Evolutionary conservation across 2,888 invertebrate species (phyloP).

Genomic region (Panzeria rudis): DNA sequence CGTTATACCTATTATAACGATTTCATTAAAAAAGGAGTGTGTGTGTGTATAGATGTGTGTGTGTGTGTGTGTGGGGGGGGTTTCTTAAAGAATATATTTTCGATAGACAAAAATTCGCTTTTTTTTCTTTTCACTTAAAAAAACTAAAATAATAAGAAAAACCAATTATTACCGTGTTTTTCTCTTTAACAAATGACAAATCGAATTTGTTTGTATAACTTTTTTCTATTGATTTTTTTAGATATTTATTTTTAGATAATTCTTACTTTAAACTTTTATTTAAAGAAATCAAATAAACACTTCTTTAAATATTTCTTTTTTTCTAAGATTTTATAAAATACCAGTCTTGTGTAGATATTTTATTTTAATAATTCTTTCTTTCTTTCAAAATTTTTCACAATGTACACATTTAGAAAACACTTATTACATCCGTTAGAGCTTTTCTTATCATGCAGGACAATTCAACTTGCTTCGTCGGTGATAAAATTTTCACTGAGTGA

Average conservation of each 20-base stretch:
- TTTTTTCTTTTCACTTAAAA: constrained; percentile 19
- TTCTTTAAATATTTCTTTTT: constrained; percentile 10
- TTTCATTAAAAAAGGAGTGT: constrained; percentile 25
- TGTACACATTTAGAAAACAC: constrained; percentile 7
- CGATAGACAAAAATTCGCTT: constrained; percentile 30
- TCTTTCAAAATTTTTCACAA: not conserved
- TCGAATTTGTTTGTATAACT: constrained; percentile 65
- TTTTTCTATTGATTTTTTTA: constrained; percentile 72
- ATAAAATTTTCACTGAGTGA: constrained; percentile 82
- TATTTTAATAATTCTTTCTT: constrained; percentile 1
- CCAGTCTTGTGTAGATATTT: not conserved
- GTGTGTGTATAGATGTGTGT: not conserved
- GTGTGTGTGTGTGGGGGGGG: constrained; percentile 3
- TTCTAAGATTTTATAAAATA: not conserved
- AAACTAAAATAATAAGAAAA: constrained; percentile 2
- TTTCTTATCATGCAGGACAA: constrained; percentile 43
- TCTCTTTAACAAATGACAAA: constrained; percentile 49
- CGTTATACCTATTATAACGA: constrained; percentile 58
- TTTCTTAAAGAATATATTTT: constrained; percentile 49
- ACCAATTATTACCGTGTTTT: constrained; percentile 74
- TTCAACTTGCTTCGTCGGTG: constrained; percentile 82
- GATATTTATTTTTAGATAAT: not conserved
- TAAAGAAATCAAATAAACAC: not conserved
- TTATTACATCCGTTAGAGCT: not conserved
- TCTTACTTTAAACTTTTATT: not conserved